Evolutionary conservation across 2,888 invertebrate genomes (phyloP).

Genomic region (Eupeodes luniger): DNA sequence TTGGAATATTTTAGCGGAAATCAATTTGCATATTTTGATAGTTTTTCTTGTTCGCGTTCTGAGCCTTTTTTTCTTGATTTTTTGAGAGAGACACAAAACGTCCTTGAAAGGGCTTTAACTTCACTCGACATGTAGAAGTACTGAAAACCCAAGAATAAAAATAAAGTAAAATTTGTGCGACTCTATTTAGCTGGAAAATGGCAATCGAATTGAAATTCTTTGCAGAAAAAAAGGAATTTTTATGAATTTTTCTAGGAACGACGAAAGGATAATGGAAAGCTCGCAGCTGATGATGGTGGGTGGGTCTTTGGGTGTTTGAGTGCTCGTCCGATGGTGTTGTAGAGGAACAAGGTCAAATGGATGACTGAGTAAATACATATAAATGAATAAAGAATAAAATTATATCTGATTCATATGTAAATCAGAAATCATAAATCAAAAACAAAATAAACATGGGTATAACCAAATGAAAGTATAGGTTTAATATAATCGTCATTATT

Average conservation of each 20-base stretch:
- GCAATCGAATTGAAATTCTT: constrained; percentile 48
- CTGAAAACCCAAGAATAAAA: neutral
- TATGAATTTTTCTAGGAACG: neutral
- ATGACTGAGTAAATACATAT: constrained; percentile 36
- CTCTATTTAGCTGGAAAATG: constrained; percentile 22
- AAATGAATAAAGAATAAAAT: constrained; percentile 14
- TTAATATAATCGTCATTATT: constrained; percentile 24
- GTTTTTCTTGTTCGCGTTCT: constrained; percentile 55
- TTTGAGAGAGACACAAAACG: neutral
- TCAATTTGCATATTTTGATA: constrained; percentile 76
- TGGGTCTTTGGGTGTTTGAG: no score
- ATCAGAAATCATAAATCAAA: constrained; percentile 62
- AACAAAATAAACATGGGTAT: constrained; percentile 15
- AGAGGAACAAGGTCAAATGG: constrained; percentile 44
- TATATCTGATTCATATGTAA: constrained; percentile 64
- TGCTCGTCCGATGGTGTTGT: no score
- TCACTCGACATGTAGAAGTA: neutral
- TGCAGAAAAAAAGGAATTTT: constrained; percentile 26
- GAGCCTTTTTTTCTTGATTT: neutral
- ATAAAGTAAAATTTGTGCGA: neutral
- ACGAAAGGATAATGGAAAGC: neutral
- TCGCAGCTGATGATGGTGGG: neutral
- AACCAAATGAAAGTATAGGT: constrained; percentile 2
- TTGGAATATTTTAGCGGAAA: constrained; percentile 63
- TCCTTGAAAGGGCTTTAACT: constrained; percentile 36